phyloP scores from a whole-genome alignment of 2,888 invertebrate species.

The Apamea monoglypha region DNA sequence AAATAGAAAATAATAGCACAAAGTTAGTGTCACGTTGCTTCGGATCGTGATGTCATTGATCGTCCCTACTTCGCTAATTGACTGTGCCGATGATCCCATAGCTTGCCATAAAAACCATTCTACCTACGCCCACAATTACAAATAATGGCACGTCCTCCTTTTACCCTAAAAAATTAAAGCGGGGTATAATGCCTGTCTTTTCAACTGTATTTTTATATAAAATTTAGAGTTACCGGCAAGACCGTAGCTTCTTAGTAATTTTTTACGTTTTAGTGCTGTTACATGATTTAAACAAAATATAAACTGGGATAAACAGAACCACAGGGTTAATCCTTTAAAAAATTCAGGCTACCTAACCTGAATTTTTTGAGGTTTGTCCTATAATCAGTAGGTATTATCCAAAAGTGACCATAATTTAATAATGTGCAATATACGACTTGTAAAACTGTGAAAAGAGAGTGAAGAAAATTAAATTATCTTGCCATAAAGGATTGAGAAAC shows the following conservation, averaged over 20 bases:
- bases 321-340: not conserved
- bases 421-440: not conserved
- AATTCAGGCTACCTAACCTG: too few relatives aligned
- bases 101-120: slow-evolving; percentile 28
- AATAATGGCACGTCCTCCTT: not conserved
- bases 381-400: too few relatives aligned
- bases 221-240: not conserved
- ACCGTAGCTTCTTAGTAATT: not conserved
- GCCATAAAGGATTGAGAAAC: not conserved
- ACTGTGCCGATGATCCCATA: slow-evolving; percentile 37
- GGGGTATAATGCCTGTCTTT: not conserved
- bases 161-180: not conserved
- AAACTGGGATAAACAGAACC: not conserved
- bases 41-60: slow-evolving; percentile 52
- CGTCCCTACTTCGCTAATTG: slow-evolving; percentile 48
- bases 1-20: slow-evolving; percentile 35
- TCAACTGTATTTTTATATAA: slow-evolving; percentile 1
- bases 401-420: not conserved
- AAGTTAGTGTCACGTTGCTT: slow-evolving; percentile 2
- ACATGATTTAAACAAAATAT: not conserved
- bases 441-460: not conserved
- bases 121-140: slow-evolving; percentile 27
- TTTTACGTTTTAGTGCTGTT: not conserved
- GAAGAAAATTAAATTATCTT: not conserved
- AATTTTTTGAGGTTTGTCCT: too few relatives aligned